Base-by-base conservation (phyloP, 2,797 vertebrate genomes). In the Prionace glauca region DNA sequence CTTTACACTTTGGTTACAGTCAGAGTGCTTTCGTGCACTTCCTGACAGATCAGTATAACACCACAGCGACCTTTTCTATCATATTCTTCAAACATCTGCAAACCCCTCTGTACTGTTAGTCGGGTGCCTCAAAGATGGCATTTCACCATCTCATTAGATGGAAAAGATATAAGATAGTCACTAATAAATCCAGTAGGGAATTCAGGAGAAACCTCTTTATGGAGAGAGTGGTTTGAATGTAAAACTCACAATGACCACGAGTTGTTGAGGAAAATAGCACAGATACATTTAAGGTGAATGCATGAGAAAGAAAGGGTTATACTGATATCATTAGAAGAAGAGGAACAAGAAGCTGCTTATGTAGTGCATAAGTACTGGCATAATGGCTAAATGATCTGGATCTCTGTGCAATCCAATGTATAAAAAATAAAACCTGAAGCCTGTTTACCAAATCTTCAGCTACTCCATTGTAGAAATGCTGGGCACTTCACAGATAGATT, bases 401-500 rank as follows among this genome's bases (percentile, higher is more conserved):
- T 36, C 32, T 69, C 22, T 69, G n/a, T 69, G 32, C 36, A 12
- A 12, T 67, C 18, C 24, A 32, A 56, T 60, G 24, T 26, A 18
- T 92, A 12, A 41, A 67, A 41, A 41, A 16, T 77, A 69, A 92
- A 92, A 69, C 65, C 90, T 69, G 90, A 24, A n/a, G 65, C 65
- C 90, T 69, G 9, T 69, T 92, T n/a, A 69, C n/a, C 20, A 92
- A 69, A 69, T 69, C 65, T 92, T 92, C 65, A 41, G 69, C 90
- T 92, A 8, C n/a, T 92, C n/a, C 65, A 12, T 67, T 69, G 90
- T 1, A 10, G 62, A 91, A 91, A 60, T 91, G 29, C 60, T 91
- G 56, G 67, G 62, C 32, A 67, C 90, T 92, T 92, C 65, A 92
- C 90, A 69, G 90, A 41, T 24, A n/a, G 90, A 92, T 67, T 92